A percentile compares a stretch with the other conserved stretches of the same genome.
Conservation (phyloP, 1,140 invertebrate species). For the Macrosteles quadrilineatus region DNA sequence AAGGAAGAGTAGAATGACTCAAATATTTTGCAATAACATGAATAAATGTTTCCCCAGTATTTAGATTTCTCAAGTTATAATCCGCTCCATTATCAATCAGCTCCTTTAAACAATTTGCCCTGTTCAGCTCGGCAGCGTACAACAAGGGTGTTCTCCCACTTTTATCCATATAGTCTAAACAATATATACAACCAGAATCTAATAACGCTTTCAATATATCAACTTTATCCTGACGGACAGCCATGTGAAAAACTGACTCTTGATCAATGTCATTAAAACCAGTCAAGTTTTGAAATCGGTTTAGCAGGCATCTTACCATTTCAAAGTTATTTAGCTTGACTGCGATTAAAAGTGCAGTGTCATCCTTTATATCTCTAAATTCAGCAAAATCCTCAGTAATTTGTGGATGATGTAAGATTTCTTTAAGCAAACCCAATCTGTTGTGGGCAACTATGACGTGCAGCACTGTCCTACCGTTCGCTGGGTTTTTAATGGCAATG, state of each 20-base stretch:
- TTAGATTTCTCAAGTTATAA: neutral
- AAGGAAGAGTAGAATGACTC: neutral
- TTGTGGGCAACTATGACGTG: slow-evolving; percentile 2
- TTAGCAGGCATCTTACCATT: neutral
- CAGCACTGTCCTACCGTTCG: slow-evolving; percentile 11
- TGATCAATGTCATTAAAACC: neutral
- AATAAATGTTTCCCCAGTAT: neutral
- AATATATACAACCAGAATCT: too few species aligned
- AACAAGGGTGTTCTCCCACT: neutral
- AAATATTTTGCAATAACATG: neutral
- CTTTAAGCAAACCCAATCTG: neutral
- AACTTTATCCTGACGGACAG: neutral
- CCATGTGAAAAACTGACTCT: neutral
- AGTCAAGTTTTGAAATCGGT: neutral
- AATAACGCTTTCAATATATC: neutral
- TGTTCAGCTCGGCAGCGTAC: slow-evolving; percentile 9
- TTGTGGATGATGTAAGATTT: neutral
- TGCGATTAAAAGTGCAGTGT: slow-evolving; percentile 15
- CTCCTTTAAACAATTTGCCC: neutral
- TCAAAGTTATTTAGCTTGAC: neutral
- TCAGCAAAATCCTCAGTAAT: neutral
- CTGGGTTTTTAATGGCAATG: neutral
- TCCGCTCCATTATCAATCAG: neutral
- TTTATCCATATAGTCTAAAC: neutral
- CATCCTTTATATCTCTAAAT: neutral